phyloP scores from a whole-genome alignment of 1,140 invertebrate species.

The Drosophila bocqueti region DNA sequence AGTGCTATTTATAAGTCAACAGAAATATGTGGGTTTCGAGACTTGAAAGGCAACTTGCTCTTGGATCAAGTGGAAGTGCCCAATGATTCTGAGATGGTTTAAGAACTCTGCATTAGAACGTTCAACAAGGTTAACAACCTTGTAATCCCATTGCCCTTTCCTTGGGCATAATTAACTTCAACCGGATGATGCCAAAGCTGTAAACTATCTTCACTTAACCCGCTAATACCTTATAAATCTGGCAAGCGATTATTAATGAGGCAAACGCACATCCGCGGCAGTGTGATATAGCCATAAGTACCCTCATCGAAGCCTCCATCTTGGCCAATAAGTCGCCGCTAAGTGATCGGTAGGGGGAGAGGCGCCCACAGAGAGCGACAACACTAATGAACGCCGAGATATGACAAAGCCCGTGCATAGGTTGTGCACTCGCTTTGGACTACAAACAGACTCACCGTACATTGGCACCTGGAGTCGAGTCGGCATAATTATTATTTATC shows the following conservation, averaged over 20 bases:
- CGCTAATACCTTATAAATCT: slow-evolving; percentile 69
- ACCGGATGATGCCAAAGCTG: slow-evolving; percentile 11
- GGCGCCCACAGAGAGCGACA: slow-evolving; percentile 73
- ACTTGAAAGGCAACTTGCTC: slow-evolving; percentile 14
- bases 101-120: not conserved
- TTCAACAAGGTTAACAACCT: slow-evolving; percentile 13
- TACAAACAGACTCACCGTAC: slow-evolving; percentile 6
- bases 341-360: slow-evolving; percentile 48
- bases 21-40: slow-evolving; percentile 3
- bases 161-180: slow-evolving; percentile 13
- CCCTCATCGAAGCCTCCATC: slow-evolving; percentile 45
- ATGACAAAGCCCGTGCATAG: slow-evolving; percentile 58
- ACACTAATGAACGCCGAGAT: slow-evolving; percentile 77
- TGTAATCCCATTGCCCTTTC: slow-evolving; percentile 8
- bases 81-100: not conserved
- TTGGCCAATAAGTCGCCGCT: slow-evolving; percentile 73
- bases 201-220: slow-evolving; percentile 44
- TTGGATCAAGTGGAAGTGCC: not conserved
- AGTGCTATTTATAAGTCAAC: not conserved
- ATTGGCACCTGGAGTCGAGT: slow-evolving; percentile 41
- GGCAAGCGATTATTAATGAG: slow-evolving; percentile 67
- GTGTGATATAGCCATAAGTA: slow-evolving; percentile 43
- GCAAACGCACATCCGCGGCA: slow-evolving; percentile 10
- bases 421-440: slow-evolving; percentile 55
- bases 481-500: slow-evolving; percentile 82